These are phyloP conservation scores for Ageneiosus marmoratus DNA, from an alignment of 2,113 vertebrate species.

Conservation along the genomic window DNA sequence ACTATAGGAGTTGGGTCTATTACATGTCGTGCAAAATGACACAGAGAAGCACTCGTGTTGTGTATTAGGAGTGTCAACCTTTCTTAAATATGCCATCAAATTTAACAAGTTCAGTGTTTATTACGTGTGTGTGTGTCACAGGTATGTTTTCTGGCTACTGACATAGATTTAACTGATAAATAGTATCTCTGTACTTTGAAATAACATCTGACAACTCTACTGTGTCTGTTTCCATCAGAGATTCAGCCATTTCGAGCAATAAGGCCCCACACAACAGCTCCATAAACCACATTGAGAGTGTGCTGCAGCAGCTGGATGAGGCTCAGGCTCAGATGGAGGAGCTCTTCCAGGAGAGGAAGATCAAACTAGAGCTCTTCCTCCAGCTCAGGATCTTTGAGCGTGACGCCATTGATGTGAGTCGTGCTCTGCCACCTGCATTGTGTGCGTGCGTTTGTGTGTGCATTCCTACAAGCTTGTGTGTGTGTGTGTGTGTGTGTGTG, in stretches of 20 bases:
- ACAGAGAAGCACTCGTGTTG: no score
- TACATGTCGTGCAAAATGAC: neutral
- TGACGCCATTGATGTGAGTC: slow-evolving; percentile 95
- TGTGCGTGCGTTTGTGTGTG: neutral
- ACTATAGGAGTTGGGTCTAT: neutral
- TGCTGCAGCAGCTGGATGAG: slow-evolving; percentile 97
- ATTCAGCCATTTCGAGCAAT: slow-evolving; percentile 97
- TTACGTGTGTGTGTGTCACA: no score
- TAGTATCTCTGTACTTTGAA: neutral
- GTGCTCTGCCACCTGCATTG: neutral
- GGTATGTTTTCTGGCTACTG: no score
- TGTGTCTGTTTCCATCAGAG: slow-evolving; percentile 68
- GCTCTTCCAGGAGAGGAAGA: slow-evolving; percentile 97
- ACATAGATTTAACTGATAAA: neutral
- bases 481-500: neutral
- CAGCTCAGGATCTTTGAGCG: slow-evolving; percentile 96
- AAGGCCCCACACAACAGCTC: slow-evolving; percentile 98
- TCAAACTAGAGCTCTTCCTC: slow-evolving; percentile 97
- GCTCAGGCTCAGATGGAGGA: slow-evolving; percentile 99
- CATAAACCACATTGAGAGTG: slow-evolving; percentile 97
- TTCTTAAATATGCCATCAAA: neutral
- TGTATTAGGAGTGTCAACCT: neutral
- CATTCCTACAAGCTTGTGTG: neutral
- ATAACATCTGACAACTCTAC: neutral
- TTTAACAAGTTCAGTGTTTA: no score